Evolutionary conservation across 92 coral and sea anemone genomes (phyloP), one percentile per base, ranked within the genome.

Genomic region (Chrysogorgia sp.): DNA sequence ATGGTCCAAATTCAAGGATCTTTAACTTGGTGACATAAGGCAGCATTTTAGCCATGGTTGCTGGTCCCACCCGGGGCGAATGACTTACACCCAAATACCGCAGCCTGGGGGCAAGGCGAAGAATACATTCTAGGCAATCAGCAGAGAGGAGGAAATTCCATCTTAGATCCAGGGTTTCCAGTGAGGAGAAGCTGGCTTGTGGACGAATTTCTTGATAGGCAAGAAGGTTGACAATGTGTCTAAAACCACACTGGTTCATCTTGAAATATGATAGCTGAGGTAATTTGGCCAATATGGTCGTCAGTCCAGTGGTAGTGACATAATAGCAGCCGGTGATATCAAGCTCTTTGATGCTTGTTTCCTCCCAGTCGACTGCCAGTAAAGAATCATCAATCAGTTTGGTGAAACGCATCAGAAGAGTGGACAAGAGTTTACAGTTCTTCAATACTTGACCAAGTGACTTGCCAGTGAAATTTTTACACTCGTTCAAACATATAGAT

Each of bases 101-200:
- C 68, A 96, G 87, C 77, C 87, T 87, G 70, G 99, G 99, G 83
- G 99, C 89, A 76, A 92, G 92, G 37, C 90, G 84, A 43, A 96
- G 90, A 40, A 96, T 86, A 57, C 92, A 96, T 70, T 96, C 99
- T 83, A 96, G 81, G 64, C 97, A 96, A 55, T 96, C 99, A 13
- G 99, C 99, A 28, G 99, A 96, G 30, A 96, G 86, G 9, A 96
- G 88, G 60, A 96, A 96, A 84, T 96, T 96, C 99, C 99, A 96
- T 4, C 99, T 78, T 35, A 96, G 80, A 77, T 96, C 99, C 45
- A 96, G 74, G 34, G 99, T 96, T 81, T 96, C 99, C 52, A 96
- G 79, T 48, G 70, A 84, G 9, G 88, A 70, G 75, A 92, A 96
- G 28, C 75, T 88, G 33, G 84, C 72, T 34, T 90, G 88, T 2